Base-by-base conservation (phyloP, 2,888 invertebrate genomes). In the Cancer borealis region DNA sequence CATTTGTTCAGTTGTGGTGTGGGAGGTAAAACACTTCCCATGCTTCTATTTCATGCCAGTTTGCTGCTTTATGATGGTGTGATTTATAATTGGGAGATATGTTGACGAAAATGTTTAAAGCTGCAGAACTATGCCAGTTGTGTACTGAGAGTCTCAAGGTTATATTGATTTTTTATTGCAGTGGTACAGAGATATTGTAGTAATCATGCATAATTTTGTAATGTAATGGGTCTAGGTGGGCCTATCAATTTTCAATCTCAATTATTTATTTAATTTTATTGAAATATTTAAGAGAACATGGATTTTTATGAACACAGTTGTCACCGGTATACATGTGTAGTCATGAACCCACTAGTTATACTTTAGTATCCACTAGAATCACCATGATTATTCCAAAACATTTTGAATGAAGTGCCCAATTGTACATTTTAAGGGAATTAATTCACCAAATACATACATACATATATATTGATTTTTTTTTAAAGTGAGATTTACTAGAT, bases 1-100 rank as follows among this genome's bases (percentile, higher is more conserved):
- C 39, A 84, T 30, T 84, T 84, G 84, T 84, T 39, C 4, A 84
- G 39, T 84, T 84, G 84, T 39, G 5, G 54, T 66, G 30, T 84
- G 84, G 30, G 39, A 84, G 84, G 39, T 39, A 39, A 84, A 84
- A 84, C 84, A 84, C 14, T 84, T 84, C 39, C 84, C n/a, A n/a
- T 30, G n/a, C 14, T 84, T 39, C 10, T 14, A 12, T 39, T 39
- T 30, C 17, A 30, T 84, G 84, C 84, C 30, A 39, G 12, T 84
- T 84, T 84, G 84, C 8, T 73, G 73, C 73, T 26, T n/a, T 26
- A 1, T 21, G 73, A 73, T 73, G 73, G 73, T 26, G 8, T 73
- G 5, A 26, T 73, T 26, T 73, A 73, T 73, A 8, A n/a, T 8
- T 5, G 5, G 26, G 26, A 73, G 4, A 8, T 1, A n/a, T 26